Conservation (phyloP, 1,140 invertebrate genomes). For the Nymphalis io region DNA sequence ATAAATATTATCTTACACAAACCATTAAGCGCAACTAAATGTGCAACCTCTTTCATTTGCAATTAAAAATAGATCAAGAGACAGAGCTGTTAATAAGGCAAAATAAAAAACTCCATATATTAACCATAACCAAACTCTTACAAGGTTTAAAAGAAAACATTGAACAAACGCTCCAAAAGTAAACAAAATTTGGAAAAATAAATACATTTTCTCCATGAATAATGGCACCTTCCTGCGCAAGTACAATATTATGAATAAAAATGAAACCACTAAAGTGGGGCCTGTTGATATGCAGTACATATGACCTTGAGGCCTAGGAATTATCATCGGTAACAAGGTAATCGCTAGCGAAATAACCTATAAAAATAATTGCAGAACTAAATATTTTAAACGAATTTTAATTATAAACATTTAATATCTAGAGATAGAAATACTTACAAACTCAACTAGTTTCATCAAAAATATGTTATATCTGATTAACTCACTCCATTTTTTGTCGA, state of each 20-base stretch:
- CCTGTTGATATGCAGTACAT: constrained; percentile 75
- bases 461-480: constrained; percentile 75
- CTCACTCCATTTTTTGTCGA: constrained; percentile 74
- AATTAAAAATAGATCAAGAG: constrained; percentile 69
- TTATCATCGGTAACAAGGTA: constrained; percentile 53
- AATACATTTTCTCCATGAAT: constrained; percentile 77
- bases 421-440: constrained; percentile 61
- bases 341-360: constrained; percentile 67
- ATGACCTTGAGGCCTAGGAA: constrained; percentile 66
- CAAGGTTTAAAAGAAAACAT: constrained; percentile 71
- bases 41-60: constrained; percentile 76
- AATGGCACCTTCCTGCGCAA: constrained; percentile 68
- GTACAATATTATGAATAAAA: constrained; percentile 71
- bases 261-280: constrained; percentile 68
- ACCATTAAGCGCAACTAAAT: constrained; percentile 68
- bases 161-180: constrained; percentile 75
- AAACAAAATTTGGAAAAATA: constrained; percentile 77
- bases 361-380: constrained; percentile 48
- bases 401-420: not conserved
- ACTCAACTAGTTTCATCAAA: constrained; percentile 75
- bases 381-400: constrained; percentile 31
- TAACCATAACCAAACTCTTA: constrained; percentile 69
- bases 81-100: constrained; percentile 59
- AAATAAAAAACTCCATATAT: constrained; percentile 73
- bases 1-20: constrained; percentile 17